Base-by-base conservation (phyloP, 2,113 vertebrate genomes). In the Pao palembangensis region DNA sequence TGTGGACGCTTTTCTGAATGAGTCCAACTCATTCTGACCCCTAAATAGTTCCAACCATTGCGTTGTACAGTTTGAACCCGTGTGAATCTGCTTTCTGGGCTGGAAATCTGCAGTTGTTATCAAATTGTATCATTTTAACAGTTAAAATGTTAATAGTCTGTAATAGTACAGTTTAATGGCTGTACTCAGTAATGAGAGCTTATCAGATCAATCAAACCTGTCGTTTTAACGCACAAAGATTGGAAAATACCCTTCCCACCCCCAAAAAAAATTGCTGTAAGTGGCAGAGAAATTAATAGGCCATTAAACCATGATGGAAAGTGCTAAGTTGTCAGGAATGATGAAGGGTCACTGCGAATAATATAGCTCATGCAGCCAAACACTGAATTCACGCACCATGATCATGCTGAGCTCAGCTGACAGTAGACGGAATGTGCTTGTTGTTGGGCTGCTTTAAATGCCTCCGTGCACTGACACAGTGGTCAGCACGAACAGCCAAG, bases 391-490 rank as follows among this genome's bases (percentile, higher is more conserved):
- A 14, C 67, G 71, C 64, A 56, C 51, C 73, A 31, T 54, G 56
- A 78, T 76, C 73, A 53, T 42, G 70, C 75, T 75, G 70, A 71
- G 66, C 75, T 75, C 70, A 73, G 75, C 67, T 66, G 70, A 63
- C 71, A 46, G 67, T 28, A 13, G 53, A 58, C 69, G 54, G 58
- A 64, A 47, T 10, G 5, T 52, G 59, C 8, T 34, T 58, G 56
- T 79, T 67, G 64, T 74, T 13, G 4, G 51, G 28, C 58, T 51
- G 57, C 58, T 69, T 58, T 70, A 46, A 49, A 55, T 53, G 11
- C 43, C 56, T 57, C 44, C 43, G 54, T 51, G 3, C 44, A 57
- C 59, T 14, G 42, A 25, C 21, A 21, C 28, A 55, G 47, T 44
- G 15, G 8, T 23, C 13, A 7, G 28, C 47, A 42, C 46, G 38